These are phyloP conservation scores for Oithona nana DNA, from an alignment of 2,888 invertebrate species.

Conservation along the genomic window DNA sequence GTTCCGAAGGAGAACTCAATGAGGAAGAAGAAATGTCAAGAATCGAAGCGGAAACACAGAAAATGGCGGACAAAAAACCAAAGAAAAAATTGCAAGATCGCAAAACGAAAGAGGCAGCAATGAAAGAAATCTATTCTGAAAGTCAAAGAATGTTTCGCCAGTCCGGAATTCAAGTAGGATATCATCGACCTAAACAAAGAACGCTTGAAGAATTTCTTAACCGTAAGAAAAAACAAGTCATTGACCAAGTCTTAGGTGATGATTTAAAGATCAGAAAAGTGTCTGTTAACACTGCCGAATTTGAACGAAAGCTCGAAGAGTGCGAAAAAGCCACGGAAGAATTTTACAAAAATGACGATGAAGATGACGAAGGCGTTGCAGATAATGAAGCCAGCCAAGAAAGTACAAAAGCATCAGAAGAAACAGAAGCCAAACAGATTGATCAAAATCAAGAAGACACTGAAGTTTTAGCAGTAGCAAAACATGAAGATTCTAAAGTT, in stretches of 20 bases:
- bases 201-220: conserved; percentile 53
- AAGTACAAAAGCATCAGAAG: neutral
- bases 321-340: conserved; percentile 51
- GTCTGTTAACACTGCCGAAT: conserved; percentile 47
- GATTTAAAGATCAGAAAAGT: conserved; percentile 23
- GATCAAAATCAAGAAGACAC: neutral
- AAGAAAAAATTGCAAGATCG: neutral
- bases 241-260: neutral
- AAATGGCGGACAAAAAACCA: neutral
- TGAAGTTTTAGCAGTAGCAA: too few species aligned
- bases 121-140: conserved; percentile 51
- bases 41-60: neutral
- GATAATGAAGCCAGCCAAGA: neutral
- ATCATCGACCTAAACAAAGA: conserved; percentile 61
- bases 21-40: neutral
- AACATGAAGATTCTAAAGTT: too few species aligned
- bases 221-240: conserved; percentile 22
- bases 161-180: conserved; percentile 53
- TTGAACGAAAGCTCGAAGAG: conserved; percentile 44
- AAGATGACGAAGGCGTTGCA: conserved; percentile 34
- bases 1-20: neutral
- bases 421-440: neutral
- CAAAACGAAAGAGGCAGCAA: neutral
- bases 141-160: conserved; percentile 61
- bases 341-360: conserved; percentile 48